Conservation (phyloP, 2,113 vertebrate species). For the Candoia aspera region DNA sequence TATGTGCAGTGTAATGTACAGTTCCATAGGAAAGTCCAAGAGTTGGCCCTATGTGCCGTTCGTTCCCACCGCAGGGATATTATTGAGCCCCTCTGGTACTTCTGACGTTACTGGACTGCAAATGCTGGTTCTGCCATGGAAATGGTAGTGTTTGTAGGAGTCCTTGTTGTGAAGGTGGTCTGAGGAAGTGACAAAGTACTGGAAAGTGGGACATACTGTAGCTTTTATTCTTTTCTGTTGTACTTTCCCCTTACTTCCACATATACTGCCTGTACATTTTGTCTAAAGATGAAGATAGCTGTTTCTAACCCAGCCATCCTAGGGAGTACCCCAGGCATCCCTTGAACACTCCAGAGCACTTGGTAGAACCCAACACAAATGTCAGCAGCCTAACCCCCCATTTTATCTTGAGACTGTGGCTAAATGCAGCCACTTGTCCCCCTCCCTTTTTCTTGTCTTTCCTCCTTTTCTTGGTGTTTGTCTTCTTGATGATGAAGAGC, state of each 20-base stretch:
- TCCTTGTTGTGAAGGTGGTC: not conserved
- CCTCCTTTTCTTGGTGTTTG: not conserved
- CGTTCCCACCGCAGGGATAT: not conserved
- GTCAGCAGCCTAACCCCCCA: not conserved
- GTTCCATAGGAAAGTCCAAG: not conserved
- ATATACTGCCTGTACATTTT: constrained; percentile 16
- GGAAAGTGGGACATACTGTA: not conserved
- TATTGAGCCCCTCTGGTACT: not conserved
- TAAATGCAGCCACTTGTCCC: not conserved
- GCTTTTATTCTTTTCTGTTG: not conserved
- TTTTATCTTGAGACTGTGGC: not conserved
- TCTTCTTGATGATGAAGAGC: not conserved
- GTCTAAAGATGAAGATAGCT: not conserved
- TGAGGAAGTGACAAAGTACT: not conserved
- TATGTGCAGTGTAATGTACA: not conserved
- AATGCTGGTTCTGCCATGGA: not conserved
- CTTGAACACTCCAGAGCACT: not conserved
- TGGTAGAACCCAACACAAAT: not conserved
- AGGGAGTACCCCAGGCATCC: not conserved
- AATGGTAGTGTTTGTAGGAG: not conserved
- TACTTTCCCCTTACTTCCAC: not conserved
- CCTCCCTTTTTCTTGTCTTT: not conserved
- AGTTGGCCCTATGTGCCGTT: not conserved
- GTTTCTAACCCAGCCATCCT: not conserved
- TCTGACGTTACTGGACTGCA: not conserved